phyloP scores from a whole-genome alignment of 2,797 vertebrate genomes.

The Poecilia picta region DNA sequence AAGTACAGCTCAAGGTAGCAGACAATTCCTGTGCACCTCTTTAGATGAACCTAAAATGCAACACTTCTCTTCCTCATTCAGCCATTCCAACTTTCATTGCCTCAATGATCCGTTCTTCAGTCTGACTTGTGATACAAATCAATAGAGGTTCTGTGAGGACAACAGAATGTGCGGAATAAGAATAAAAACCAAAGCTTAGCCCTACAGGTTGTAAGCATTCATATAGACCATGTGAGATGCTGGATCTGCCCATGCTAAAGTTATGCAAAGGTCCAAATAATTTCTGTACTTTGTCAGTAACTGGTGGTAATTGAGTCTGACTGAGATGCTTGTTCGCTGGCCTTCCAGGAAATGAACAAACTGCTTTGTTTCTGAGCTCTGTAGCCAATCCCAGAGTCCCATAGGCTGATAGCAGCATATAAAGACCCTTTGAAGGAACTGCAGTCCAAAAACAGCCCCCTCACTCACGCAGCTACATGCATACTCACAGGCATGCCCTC shows the following conservation, averaged over 20 bases:
- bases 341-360: conserved; percentile 78
- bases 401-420: conserved; percentile 72
- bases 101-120: conserved; percentile 20
- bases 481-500: conserved; percentile 18
- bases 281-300: conserved; percentile 36
- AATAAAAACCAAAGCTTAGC: background rate
- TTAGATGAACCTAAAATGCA: conserved; percentile 17
- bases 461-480: conserved; percentile 54
- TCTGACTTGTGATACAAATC: conserved; percentile 11
- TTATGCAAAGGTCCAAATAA: conserved; percentile 35
- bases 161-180: conserved; percentile 7
- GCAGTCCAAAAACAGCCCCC: conserved; percentile 69
- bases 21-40: conserved; percentile 12
- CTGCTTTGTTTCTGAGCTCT: conserved; percentile 72
- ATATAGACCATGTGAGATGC: conserved; percentile 21
- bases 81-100: conserved; percentile 34
- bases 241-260: conserved; percentile 15
- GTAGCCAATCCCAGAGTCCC: conserved; percentile 67
- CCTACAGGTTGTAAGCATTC: background rate
- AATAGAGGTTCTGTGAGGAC: conserved; percentile 2
- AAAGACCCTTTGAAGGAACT: conserved; percentile 72
- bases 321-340: conserved; percentile 70
- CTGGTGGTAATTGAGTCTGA: conserved; percentile 56
- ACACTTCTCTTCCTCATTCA: conserved; percentile 29
- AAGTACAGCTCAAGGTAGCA: conserved; percentile 22